phyloP scores from a whole-genome alignment of 2,888 invertebrate species.

The Cephus pulcher region DNA sequence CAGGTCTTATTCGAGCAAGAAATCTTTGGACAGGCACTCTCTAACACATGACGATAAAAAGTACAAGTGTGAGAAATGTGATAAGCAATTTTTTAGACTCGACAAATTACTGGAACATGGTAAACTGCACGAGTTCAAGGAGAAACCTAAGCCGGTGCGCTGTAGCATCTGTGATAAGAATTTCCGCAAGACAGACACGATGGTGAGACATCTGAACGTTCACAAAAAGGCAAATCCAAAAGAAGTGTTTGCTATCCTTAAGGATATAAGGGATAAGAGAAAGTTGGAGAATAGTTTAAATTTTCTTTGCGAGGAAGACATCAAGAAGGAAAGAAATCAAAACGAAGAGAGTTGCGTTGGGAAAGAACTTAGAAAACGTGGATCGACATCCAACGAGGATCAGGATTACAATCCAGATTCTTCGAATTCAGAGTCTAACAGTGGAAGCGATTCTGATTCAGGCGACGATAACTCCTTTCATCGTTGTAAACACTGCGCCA shows the following conservation, averaged over 20 bases:
- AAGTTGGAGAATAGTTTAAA: conserved; percentile 33
- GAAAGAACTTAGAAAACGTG: conserved; percentile 14
- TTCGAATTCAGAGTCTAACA: conserved; percentile 23
- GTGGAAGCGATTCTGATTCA: conserved; percentile 20
- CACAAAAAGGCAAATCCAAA: conserved; percentile 54
- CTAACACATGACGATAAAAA: conserved; percentile 34
- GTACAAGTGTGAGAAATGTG: conserved; percentile 44
- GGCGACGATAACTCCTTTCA: conserved; percentile 21
- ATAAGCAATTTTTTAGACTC: conserved; percentile 36
- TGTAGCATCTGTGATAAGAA: conserved; percentile 55
- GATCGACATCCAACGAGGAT: conserved; percentile 7
- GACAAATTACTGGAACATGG: conserved; percentile 39
- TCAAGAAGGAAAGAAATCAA: not conserved
- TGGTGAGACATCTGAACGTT: conserved; percentile 55
- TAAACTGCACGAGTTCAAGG: conserved; percentile 37
- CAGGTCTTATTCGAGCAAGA: conserved; percentile 41
- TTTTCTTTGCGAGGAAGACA: not conserved
- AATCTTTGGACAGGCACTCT: conserved; percentile 37
- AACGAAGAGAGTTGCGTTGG: conserved; percentile 10
- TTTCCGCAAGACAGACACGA: conserved; percentile 52
- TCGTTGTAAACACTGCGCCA: conserved; percentile 38
- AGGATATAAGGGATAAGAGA: conserved; percentile 51
- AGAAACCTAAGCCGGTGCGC: conserved; percentile 37
- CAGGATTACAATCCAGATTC: conserved; percentile 11
- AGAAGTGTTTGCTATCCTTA: conserved; percentile 52